Percentiles rank a stretch among this genome's conserved stretches.
These are phyloP conservation scores for Hydropotes inermis DNA, from an alignment of 2,113 vertebrate genomes.

Conservation along the genomic window DNA sequence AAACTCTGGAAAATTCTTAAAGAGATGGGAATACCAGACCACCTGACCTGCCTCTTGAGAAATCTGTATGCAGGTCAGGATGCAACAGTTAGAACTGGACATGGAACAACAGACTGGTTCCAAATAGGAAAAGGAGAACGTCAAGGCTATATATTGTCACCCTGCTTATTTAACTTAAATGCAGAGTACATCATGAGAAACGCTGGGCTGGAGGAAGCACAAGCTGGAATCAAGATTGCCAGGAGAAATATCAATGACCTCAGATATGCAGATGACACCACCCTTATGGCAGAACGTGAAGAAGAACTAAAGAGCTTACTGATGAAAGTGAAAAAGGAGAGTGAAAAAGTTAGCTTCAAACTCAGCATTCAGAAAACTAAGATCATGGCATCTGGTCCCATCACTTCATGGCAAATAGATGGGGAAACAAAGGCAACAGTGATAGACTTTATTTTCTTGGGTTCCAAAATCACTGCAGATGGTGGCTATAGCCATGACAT, in stretches of 20 bases:
- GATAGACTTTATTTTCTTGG: background rate
- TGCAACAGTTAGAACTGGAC: background rate
- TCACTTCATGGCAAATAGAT: background rate
- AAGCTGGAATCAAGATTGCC: background rate
- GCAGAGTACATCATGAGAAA: background rate
- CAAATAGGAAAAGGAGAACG: background rate
- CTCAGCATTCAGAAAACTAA: background rate
- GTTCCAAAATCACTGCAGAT: background rate
- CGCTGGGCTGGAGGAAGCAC: background rate
- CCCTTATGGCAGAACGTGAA: background rate
- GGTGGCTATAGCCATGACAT: background rate
- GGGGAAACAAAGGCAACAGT: background rate
- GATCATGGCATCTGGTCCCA: background rate
- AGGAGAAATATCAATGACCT: background rate
- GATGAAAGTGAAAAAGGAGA: background rate
- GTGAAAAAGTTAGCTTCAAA: background rate
- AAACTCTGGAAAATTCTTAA: background rate
- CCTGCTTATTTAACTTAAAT: background rate
- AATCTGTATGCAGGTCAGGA: background rate
- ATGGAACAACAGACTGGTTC: background rate
- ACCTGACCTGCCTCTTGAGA: background rate
- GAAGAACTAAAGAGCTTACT: background rate
- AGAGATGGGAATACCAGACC: background rate
- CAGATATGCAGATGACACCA: background rate
- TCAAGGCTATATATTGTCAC: background rate